Evolutionary conservation across 2,113 vertebrate genomes (phyloP).

Genomic region (Irena cyanogastra): DNA sequence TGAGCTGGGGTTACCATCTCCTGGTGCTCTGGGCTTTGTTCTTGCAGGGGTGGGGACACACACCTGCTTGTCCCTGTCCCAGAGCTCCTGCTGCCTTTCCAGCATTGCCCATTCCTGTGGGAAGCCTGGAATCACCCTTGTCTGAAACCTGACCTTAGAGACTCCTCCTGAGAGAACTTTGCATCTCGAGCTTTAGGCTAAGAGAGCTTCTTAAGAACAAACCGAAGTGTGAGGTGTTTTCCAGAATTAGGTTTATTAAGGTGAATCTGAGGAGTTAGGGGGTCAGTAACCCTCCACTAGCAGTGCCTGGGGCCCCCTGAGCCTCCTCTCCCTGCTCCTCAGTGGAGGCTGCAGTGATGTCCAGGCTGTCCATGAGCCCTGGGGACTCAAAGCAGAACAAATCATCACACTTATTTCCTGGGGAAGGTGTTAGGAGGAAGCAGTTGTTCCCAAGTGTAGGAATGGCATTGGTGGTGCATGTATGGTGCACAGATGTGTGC

Average conservation of each 20-base stretch:
- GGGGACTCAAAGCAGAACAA: neutral
- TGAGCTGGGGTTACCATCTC: conserved; percentile 45
- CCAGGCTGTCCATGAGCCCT: neutral
- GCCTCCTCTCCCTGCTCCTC: neutral
- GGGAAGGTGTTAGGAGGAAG: neutral
- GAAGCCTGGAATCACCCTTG: neutral
- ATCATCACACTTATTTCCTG: neutral
- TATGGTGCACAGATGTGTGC: neutral
- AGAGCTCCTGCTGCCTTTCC: neutral
- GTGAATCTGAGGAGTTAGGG: neutral
- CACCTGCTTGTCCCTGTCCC: neutral
- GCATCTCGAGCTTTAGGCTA: neutral
- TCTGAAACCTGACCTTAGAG: neutral
- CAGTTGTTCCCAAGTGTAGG: neutral
- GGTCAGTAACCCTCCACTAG: neutral
- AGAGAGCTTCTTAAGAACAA: neutral
- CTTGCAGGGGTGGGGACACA: neutral
- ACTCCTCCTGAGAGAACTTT: neutral
- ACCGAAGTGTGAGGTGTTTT: neutral
- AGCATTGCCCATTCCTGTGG: neutral
- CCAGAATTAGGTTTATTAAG: neutral
- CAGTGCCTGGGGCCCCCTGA: neutral
- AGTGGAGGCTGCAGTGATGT: neutral
- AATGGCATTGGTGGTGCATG: neutral
- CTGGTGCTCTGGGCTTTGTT: neutral